Percentiles rank a stretch among this genome's conserved stretches.
Evolutionary conservation across 1,140 invertebrate species (phyloP).

Genomic region (Diachasmimorpha longicaudata): DNA sequence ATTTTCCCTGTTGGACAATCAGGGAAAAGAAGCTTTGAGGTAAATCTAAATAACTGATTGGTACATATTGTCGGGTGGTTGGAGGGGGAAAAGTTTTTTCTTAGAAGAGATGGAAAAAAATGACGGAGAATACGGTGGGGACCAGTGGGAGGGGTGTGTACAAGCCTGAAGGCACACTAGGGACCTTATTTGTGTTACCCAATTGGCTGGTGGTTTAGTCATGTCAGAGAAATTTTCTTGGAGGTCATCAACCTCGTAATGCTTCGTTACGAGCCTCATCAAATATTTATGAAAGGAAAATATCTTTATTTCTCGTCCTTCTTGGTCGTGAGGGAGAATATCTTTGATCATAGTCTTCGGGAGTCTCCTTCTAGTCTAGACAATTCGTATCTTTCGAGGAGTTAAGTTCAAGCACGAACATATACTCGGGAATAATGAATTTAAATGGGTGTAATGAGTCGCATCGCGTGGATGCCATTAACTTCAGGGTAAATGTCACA

Average conservation of each 20-base stretch:
- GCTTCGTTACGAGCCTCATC: constrained; percentile 38
- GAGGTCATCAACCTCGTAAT: constrained; percentile 23
- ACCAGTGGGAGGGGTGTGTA: neutral
- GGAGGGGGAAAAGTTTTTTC: neutral
- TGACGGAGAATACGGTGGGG: neutral
- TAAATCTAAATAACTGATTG: constrained; percentile 44
- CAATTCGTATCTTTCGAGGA: neutral
- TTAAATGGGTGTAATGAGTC: neutral
- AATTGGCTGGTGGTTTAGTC: constrained; percentile 35
- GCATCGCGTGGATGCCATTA: neutral
- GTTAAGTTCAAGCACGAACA: neutral
- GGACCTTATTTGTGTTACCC: constrained; percentile 35
- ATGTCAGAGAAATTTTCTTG: neutral
- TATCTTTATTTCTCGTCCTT: neutral
- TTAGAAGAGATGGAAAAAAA: neutral
- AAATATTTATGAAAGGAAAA: constrained; percentile 41
- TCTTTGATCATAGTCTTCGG: neutral
- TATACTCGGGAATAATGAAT: neutral
- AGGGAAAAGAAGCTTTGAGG: neutral
- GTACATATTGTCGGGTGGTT: constrained; percentile 22
- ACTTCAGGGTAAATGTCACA: neutral
- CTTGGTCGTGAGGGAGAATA: neutral
- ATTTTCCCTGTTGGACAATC: constrained; percentile 19
- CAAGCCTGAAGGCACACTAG: neutral
- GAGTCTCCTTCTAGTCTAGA: neutral